These are phyloP conservation scores for Plotosus lineatus DNA, from an alignment of 2,113 vertebrate species.

Conservation along the genomic window DNA sequence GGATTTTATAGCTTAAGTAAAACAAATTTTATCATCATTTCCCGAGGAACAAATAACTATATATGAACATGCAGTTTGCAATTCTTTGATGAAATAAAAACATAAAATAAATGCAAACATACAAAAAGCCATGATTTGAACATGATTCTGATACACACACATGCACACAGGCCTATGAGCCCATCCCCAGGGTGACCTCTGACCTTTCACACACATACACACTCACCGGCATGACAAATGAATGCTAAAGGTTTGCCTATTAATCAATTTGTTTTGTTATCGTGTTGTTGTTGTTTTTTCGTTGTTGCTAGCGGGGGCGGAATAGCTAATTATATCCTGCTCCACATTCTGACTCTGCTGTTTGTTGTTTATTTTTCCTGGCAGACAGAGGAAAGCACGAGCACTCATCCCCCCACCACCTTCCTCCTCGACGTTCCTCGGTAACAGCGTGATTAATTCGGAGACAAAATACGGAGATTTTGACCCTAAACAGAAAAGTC, in stretches of 20 bases:
- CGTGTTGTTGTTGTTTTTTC: slow-evolving; percentile 23
- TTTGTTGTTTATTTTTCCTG: slow-evolving; percentile 67
- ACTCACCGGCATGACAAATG: slow-evolving; percentile 74
- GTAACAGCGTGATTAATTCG: slow-evolving; percentile 71
- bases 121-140: not conserved
- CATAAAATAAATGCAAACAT: not conserved
- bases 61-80: not conserved
- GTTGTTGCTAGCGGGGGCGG: not conserved
- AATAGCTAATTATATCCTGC: slow-evolving; percentile 70
- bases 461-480: slow-evolving; percentile 69
- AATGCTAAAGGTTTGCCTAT: slow-evolving; percentile 76
- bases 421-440: slow-evolving; percentile 41
- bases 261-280: slow-evolving; percentile 66
- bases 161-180: slow-evolving; percentile 41
- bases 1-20: not conserved
- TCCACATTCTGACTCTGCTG: slow-evolving; percentile 65
- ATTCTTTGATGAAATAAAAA: not conserved
- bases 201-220: slow-evolving; percentile 65
- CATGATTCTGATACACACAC: not conserved
- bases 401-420: slow-evolving; percentile 49
- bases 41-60: not conserved
- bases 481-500: slow-evolving; percentile 81
- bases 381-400: slow-evolving; percentile 39
- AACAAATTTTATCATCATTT: slow-evolving; percentile 4
- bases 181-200: slow-evolving; percentile 46